phyloP scores from a whole-genome alignment of 2,888 invertebrate species.

The Spodoptera picta region DNA sequence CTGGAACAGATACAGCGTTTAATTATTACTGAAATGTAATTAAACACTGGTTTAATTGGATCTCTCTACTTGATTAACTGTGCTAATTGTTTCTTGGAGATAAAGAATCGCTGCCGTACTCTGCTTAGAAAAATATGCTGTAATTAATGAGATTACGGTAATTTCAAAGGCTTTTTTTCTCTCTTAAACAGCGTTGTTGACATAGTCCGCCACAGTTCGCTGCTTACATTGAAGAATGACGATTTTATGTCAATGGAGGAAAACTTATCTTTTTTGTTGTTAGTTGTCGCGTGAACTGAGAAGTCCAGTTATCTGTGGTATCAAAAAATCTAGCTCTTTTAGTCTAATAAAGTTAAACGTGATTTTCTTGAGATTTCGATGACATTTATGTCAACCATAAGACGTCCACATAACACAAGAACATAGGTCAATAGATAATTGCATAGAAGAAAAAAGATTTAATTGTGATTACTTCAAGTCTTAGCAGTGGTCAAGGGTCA shows the following conservation, averaged over 20 bases:
- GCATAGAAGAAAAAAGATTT: too few relatives aligned
- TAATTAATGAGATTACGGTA: conserved; percentile 54
- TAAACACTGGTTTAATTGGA: conserved; percentile 76
- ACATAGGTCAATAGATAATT: too few relatives aligned
- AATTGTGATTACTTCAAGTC: too few relatives aligned
- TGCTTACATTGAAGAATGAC: conserved; percentile 6
- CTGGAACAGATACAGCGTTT: conserved; percentile 58
- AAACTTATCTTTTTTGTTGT: conserved; percentile 9
- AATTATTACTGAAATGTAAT: conserved; percentile 77
- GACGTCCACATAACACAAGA: too few relatives aligned
- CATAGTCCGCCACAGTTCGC: conserved; percentile 28
- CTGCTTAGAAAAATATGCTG: conserved; percentile 45
- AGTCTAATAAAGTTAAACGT: too few relatives aligned
- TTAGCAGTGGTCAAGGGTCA: too few relatives aligned
- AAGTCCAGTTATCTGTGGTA: conserved; percentile 1
- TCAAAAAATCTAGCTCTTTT: too few relatives aligned
- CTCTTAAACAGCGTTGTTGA: conserved; percentile 29
- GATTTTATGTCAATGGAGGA: conserved; percentile 17
- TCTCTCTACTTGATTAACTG: conserved; percentile 69
- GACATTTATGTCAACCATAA: too few relatives aligned
- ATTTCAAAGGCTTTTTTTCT: conserved; percentile 32
- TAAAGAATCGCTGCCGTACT: conserved; percentile 59
- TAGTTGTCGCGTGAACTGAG: neutral
- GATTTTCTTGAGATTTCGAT: neutral
- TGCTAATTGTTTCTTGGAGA: conserved; percentile 68